Evolutionary conservation across 2,797 vertebrate genomes (phyloP).

Genomic region (Danio tinwini): DNA sequence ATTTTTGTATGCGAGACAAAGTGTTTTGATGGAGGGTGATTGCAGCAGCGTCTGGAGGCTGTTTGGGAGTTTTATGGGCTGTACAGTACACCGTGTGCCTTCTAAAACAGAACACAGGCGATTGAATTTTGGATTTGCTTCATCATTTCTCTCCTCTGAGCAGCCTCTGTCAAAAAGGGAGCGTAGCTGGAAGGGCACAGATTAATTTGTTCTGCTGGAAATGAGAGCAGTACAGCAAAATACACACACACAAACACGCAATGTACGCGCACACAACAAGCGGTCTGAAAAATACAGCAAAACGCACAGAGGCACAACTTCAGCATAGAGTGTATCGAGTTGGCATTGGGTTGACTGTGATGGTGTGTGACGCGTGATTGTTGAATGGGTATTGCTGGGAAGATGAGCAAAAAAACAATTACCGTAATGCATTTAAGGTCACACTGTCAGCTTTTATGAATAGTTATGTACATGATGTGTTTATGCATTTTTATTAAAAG

Average conservation of each 20-base stretch:
- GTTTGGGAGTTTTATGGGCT: conserved; percentile 94
- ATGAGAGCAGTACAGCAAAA: conserved; percentile 74
- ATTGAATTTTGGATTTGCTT: conserved; percentile 90
- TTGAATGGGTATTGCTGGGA: conserved; percentile 67
- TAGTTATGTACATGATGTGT: too few relatives aligned
- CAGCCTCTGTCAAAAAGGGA: conserved; percentile 64
- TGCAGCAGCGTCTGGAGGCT: conserved; percentile 95
- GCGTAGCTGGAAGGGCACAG: conserved; percentile 72
- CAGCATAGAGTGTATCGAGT: conserved; percentile 67
- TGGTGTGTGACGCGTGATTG: conserved; percentile 62
- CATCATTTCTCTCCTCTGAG: conserved; percentile 81
- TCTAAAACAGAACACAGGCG: conserved; percentile 89
- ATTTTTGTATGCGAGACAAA: conserved; percentile 99
- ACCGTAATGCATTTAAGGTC: conserved; percentile 64
- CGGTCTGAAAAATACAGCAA: conserved; percentile 51
- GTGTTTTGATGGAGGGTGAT: conserved; percentile 99
- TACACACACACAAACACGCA: conserved; percentile 52
- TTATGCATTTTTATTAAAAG: too few relatives aligned
- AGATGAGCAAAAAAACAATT: conserved; percentile 63
- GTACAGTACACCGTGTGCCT: conserved; percentile 97
- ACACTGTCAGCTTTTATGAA: conserved; percentile 57
- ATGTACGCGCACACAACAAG: conserved; percentile 26
- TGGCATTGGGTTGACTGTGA: too few relatives aligned
- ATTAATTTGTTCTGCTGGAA: conserved; percentile 81
- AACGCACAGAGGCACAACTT: conserved; percentile 47